Percentiles rank a stretch among this genome's conserved stretches.
phyloP scores from a whole-genome alignment of 2,888 invertebrate species.

The Luffia ferchaultella region DNA sequence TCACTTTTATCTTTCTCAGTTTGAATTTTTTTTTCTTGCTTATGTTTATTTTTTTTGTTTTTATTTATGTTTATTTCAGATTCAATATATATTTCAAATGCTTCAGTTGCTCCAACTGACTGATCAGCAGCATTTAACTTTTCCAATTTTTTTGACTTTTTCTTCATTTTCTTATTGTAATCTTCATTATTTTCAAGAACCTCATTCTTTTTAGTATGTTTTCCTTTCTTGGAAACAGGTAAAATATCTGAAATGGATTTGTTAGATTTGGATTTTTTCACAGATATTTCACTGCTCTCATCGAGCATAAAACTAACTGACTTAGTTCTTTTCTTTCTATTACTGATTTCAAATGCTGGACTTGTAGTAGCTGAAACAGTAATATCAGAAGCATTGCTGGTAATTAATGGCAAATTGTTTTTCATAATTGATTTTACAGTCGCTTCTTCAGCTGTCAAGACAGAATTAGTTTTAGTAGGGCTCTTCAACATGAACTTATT shows the following conservation, averaged over 20 bases:
- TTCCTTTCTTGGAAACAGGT: too few species aligned
- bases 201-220: constrained; percentile 28
- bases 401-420: constrained; percentile 17
- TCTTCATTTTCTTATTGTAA: constrained; percentile 13
- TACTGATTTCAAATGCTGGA: constrained; percentile 16
- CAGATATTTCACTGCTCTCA: constrained; percentile 32
- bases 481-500: constrained; percentile 30
- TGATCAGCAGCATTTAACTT: neutral
- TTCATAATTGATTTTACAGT: constrained; percentile 41
- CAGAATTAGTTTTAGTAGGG: constrained; percentile 15
- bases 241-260: too few species aligned
- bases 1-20: constrained; percentile 23
- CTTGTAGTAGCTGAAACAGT: constrained; percentile 13
- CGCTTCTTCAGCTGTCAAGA: too few species aligned
- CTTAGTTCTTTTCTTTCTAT: constrained; percentile 46
- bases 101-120: neutral
- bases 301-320: constrained; percentile 51
- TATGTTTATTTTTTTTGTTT: constrained; percentile 10
- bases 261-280: constrained; percentile 42
- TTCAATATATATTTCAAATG: constrained; percentile 14
- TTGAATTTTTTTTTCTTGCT: constrained; percentile 9
- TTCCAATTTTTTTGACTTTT: constrained; percentile 3
- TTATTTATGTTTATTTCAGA: constrained; percentile 15
- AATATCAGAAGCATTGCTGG: constrained; percentile 20
- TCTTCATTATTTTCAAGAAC: constrained; percentile 14